Percentiles rank a stretch among this genome's conserved stretches.
phyloP scores from a whole-genome alignment of 2,797 vertebrate species.

The Fistularia tabacaria region DNA sequence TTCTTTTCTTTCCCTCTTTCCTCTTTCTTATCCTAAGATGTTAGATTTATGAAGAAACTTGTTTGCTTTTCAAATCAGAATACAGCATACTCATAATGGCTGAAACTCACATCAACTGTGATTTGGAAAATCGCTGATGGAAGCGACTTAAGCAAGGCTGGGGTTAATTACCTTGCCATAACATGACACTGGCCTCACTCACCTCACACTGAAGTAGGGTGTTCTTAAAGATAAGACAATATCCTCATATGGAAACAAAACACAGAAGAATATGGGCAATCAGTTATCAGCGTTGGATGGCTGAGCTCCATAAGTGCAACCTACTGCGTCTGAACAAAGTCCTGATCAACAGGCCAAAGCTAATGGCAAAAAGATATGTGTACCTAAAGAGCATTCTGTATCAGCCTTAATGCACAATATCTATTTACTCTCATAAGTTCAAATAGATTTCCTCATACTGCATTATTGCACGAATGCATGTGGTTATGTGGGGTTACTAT shows the following conservation, averaged over 20 bases:
- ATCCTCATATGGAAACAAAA: neutral
- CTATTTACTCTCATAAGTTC: conserved; percentile 21
- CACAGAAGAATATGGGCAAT: neutral
- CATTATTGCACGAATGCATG: neutral
- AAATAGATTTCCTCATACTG: conserved; percentile 6
- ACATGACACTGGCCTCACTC: conserved; percentile 39
- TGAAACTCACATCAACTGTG: conserved; percentile 9
- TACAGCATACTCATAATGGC: conserved; percentile 22
- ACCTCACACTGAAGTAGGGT: conserved; percentile 4
- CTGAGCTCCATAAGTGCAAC: neutral
- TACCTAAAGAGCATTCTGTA: conserved; percentile 18
- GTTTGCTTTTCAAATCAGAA: conserved; percentile 28
- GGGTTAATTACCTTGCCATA: conserved; percentile 53
- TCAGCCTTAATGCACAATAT: conserved; percentile 22
- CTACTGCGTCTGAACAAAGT: conserved; percentile 1
- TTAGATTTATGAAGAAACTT: conserved; percentile 5
- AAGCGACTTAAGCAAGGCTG: conserved; percentile 23
- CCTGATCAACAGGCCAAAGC: conserved; percentile 6
- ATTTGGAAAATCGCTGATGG: conserved; percentile 41
- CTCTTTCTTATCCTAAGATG: too few species aligned
- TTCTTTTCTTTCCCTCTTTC: neutral
- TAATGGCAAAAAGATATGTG: conserved; percentile 32
- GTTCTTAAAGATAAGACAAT: too few species aligned
- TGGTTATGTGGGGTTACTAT: conserved; percentile 16
- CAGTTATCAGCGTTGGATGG: conserved; percentile 7